phyloP scores from a whole-genome alignment of 2,113 vertebrate genomes.

The Pao palembangensis region DNA sequence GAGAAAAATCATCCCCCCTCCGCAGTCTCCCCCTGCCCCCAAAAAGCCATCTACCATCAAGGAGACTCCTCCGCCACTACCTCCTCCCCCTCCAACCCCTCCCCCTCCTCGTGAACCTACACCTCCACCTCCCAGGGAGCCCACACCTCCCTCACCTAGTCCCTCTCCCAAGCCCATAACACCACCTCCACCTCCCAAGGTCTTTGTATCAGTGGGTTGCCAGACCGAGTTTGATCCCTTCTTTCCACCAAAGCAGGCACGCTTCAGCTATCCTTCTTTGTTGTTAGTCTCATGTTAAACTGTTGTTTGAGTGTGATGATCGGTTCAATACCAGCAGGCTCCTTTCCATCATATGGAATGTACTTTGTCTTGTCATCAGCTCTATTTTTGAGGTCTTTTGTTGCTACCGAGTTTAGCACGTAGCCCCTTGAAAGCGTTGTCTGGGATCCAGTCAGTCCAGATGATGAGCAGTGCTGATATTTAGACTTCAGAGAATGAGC shows the following conservation, averaged over 20 bases:
- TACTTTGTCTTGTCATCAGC: neutral
- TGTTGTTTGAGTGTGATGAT: neutral
- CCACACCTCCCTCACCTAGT: conserved; percentile 56
- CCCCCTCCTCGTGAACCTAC: conserved; percentile 20
- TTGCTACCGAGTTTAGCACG: conserved; percentile 3
- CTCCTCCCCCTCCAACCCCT: conserved; percentile 42
- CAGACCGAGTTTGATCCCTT: conserved; percentile 84
- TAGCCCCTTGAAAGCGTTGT: conserved; percentile 34
- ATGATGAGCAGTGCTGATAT: conserved; percentile 39
- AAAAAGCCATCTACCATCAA: neutral
- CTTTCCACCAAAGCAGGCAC: conserved; percentile 83
- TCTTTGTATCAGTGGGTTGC: conserved; percentile 83
- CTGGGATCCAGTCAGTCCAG: conserved; percentile 41
- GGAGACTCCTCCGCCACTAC: conserved; percentile 39
- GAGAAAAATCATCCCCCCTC: conserved; percentile 79
- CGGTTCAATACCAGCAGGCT: neutral
- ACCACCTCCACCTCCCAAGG: conserved; percentile 59
- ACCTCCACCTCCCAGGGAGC: conserved; percentile 26
- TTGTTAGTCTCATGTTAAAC: conserved; percentile 5
- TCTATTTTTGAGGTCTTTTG: conserved; percentile 9
- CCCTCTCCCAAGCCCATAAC: conserved; percentile 58
- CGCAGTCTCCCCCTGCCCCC: conserved; percentile 63
- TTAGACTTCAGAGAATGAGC: conserved; percentile 34
- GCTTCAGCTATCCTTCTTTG: conserved; percentile 38
- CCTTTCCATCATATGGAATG: neutral